Percentiles rank a stretch among this genome's conserved stretches.
These are phyloP conservation scores for Plemyria rubiginata DNA, from an alignment of 2,888 invertebrate genomes.

Conservation along the genomic window DNA sequence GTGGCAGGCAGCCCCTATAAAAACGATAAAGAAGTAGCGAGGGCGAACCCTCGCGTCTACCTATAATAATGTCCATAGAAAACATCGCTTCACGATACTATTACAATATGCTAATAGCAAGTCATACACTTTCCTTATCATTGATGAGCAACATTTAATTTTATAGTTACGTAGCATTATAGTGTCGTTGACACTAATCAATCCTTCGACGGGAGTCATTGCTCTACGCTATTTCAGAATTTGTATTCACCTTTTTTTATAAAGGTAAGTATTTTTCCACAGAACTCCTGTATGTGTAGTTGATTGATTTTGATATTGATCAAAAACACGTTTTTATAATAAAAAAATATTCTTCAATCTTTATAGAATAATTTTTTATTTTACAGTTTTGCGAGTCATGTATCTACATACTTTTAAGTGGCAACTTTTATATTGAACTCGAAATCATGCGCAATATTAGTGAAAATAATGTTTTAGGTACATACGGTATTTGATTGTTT, in stretches of 20 bases:
- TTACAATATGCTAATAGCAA: constrained; percentile 33
- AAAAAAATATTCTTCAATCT: too few relatives aligned
- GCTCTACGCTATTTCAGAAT: not conserved
- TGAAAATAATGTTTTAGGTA: not conserved
- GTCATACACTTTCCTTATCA: constrained; percentile 33
- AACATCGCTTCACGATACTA: constrained; percentile 19
- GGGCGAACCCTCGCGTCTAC: constrained; percentile 14
- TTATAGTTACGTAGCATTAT: constrained; percentile 22
- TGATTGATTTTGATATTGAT: not conserved
- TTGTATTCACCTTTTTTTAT: constrained; percentile 3
- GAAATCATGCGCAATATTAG: too few relatives aligned
- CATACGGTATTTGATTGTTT: not conserved
- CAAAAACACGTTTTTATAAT: too few relatives aligned
- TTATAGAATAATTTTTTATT: too few relatives aligned
- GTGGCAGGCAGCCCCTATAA: constrained; percentile 17
- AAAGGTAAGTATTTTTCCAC: not conserved
- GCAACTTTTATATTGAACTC: not conserved
- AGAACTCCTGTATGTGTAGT: not conserved
- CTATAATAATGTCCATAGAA: constrained; percentile 18
- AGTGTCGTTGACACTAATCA: constrained; percentile 30
- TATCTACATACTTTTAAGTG: too few relatives aligned
- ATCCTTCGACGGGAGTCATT: constrained; percentile 11
- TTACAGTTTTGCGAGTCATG: not conserved
- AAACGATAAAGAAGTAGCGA: constrained; percentile 15
- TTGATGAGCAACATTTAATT: constrained; percentile 15